Evolutionary conservation across 1,140 invertebrate species (phyloP).

Genomic region (Drosophila leontia): DNA sequence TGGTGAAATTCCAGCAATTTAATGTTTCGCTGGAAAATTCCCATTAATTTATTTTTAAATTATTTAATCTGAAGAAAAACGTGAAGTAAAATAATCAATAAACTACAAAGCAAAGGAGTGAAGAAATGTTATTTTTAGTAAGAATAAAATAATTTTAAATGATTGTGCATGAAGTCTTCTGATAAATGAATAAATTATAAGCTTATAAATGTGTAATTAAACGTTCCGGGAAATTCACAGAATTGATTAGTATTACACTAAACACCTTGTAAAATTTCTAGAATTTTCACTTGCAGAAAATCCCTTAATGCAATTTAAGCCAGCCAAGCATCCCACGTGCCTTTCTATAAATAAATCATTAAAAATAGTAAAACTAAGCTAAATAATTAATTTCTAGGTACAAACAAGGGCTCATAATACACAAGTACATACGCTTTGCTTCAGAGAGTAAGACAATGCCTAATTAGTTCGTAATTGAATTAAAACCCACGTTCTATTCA

Average conservation of each 20-base stretch:
- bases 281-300: neutral
- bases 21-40: constrained; percentile 9
- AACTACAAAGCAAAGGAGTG: neutral
- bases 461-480: constrained; percentile 29
- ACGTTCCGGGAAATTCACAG: too few species aligned
- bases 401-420: neutral
- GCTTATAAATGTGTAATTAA: neutral
- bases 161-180: neutral
- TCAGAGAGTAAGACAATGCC: constrained; percentile 1
- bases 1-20: constrained; percentile 14
- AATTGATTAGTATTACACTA: neutral
- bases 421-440: neutral
- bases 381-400: neutral
- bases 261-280: neutral
- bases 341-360: neutral
- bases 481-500: constrained; percentile 16
- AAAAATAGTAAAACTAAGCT: neutral
- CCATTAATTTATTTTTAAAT: neutral
- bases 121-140: neutral
- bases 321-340: neutral
- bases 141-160: neutral
- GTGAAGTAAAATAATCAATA: too few species aligned
- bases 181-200: neutral
- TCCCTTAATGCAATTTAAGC: too few species aligned
- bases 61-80: too few species aligned